phyloP scores from a whole-genome alignment of 2,888 invertebrate species.

The Leucozona laternaria region DNA sequence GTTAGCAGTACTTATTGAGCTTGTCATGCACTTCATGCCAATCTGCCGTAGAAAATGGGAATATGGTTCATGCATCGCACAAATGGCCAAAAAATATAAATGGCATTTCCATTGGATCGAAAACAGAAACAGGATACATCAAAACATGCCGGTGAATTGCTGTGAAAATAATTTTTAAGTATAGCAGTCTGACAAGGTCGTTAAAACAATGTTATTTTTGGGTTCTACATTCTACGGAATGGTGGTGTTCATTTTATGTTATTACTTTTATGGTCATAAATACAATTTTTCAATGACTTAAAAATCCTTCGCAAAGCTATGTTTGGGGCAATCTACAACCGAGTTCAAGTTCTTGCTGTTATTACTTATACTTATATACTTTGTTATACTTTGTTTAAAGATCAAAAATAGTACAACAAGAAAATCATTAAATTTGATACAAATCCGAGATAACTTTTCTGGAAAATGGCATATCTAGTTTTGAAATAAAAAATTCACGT shows the following conservation, averaged over 20 bases:
- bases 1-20: constrained; percentile 76
- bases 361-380: too few relatives aligned
- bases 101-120: constrained; percentile 40
- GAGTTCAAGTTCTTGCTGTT: too few relatives aligned
- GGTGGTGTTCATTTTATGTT: background rate
- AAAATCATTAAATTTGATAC: too few relatives aligned
- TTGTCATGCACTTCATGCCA: constrained; percentile 68
- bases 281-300: background rate
- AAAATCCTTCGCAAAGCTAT: background rate
- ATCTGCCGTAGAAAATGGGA: constrained; percentile 25
- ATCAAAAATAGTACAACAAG: too few relatives aligned
- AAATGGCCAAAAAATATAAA: constrained; percentile 53
- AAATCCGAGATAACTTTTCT: too few relatives aligned
- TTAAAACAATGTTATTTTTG: constrained; percentile 34
- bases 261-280: background rate
- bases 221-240: background rate
- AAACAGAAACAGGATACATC: constrained; percentile 69
- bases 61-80: constrained; percentile 19
- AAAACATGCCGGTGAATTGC: constrained; percentile 56
- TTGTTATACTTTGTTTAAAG: too few relatives aligned
- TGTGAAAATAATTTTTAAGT: constrained; percentile 64
- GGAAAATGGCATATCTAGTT: too few relatives aligned
- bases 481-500: too few relatives aligned
- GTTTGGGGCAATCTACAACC: background rate
- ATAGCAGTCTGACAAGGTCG: constrained; percentile 70